Evolutionary conservation across 2,888 invertebrate genomes (phyloP).

Genomic region (Mesodorylaimus sp.): DNA sequence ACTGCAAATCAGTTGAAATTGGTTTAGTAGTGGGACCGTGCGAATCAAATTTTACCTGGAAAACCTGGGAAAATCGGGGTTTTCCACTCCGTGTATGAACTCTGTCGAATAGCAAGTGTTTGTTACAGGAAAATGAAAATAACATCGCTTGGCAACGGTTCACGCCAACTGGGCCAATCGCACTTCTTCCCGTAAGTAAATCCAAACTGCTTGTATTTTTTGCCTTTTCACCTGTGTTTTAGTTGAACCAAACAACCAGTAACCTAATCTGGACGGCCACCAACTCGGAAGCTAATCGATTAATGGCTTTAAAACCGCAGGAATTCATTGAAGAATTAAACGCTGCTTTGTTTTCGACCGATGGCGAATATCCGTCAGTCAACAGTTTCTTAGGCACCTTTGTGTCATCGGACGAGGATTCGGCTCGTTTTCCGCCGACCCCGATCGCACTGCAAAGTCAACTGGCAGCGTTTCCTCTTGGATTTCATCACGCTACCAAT

Average conservation of each 20-base stretch:
- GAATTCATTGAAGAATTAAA: conserved; percentile 74
- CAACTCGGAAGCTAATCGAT: conserved; percentile 49
- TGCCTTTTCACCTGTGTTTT: conserved; percentile 17
- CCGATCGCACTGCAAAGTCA: neutral
- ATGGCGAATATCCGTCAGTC: no score
- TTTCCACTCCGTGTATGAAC: no score
- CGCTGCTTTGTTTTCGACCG: no score
- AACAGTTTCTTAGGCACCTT: neutral
- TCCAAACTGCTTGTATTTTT: neutral
- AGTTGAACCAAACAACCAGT: conserved; percentile 52
- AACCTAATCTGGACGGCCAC: conserved; percentile 88
- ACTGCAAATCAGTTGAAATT: no score
- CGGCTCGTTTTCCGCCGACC: conserved; percentile 14
- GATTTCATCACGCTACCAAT: conserved; percentile 66
- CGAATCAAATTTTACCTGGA: no score
- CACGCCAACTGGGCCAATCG: conserved; percentile 73
- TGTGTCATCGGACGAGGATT: neutral
- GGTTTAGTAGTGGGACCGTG: no score
- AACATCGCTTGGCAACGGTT: conserved; percentile 89
- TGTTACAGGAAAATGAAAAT: conserved; percentile 50
- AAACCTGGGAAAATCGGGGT: no score
- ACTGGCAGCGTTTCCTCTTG: conserved; percentile 67
- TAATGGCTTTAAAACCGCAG: conserved; percentile 50
- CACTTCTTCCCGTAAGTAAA: conserved; percentile 55
- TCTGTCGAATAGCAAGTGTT: no score